Evolutionary conservation across 2,113 vertebrate genomes (phyloP).

Genomic region (Pipra filicauda): DNA sequence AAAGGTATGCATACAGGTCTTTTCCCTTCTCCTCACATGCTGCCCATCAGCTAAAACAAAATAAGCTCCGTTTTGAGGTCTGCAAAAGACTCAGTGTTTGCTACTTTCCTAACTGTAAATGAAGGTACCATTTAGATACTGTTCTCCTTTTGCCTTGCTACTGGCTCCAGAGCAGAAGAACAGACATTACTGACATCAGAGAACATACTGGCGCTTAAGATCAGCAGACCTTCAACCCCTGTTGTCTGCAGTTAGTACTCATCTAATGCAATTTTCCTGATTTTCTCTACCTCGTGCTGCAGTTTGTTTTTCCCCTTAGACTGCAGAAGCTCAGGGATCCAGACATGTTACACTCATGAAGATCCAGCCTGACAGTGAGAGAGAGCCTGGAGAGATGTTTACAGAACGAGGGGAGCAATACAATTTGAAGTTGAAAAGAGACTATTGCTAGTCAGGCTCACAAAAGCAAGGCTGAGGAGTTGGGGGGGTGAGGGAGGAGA

Average conservation of each 20-base stretch:
- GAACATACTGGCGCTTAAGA: neutral
- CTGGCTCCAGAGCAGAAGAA: neutral
- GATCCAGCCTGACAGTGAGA: neutral
- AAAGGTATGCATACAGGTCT: neutral
- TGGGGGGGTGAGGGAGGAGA: accelerated
- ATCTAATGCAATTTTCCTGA: neutral
- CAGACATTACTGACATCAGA: neutral
- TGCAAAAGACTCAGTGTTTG: neutral
- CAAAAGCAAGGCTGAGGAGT: neutral
- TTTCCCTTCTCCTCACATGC: neutral
- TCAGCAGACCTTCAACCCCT: neutral
- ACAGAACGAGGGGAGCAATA: neutral
- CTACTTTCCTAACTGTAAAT: neutral
- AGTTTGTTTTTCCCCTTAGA: neutral
- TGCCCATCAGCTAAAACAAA: neutral
- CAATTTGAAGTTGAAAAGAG: neutral
- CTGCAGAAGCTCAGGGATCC: neutral
- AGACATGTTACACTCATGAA: neutral
- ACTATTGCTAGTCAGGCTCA: neutral
- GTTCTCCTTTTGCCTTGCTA: neutral
- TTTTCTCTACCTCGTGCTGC: neutral
- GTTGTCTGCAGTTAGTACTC: neutral
- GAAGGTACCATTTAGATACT: neutral
- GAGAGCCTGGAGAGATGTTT: neutral
- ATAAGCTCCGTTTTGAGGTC: neutral